phyloP scores from a whole-genome alignment of 1,140 invertebrate species.

The Pygmarrhopalites habei region DNA sequence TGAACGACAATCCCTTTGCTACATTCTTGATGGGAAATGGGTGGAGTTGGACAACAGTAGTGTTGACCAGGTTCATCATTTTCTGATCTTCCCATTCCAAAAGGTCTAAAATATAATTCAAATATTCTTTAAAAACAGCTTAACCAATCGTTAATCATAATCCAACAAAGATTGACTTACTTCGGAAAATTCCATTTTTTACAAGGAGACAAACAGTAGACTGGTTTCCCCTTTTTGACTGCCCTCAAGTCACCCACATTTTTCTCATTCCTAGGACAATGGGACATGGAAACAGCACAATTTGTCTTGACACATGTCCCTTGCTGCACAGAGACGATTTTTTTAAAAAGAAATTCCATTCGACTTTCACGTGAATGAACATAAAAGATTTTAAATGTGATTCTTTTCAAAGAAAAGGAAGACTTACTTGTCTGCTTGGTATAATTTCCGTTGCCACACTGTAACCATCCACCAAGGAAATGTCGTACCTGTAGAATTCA shows the following conservation, averaged over 20 bases:
- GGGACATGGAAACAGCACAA: not conserved
- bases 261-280: constrained; percentile 9
- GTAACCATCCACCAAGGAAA: constrained; percentile 30
- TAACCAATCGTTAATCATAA: no score
- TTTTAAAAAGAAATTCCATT: no score
- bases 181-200: constrained; percentile 13
- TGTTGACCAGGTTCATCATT: constrained; percentile 6
- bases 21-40: constrained; percentile 12
- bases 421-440: constrained; percentile 5
- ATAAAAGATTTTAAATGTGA: no score
- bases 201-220: constrained; percentile 23
- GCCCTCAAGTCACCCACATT: constrained; percentile 18
- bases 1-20: constrained; percentile 8
- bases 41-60: constrained; percentile 26
- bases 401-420: no score
- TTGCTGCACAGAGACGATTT: not conserved
- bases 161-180: no score
- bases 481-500: constrained; percentile 13
- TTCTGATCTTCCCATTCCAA: constrained; percentile 20
- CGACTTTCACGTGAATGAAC: no score
- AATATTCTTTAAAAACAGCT: no score
- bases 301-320: constrained; percentile 4
- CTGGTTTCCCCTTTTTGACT: constrained; percentile 12
- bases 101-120: no score
- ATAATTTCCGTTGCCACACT: constrained; percentile 18